Evolutionary conservation across 2,888 invertebrate genomes (phyloP), one percentile per base, ranked within the genome.

Genomic region (Plutella xylostella): DNA sequence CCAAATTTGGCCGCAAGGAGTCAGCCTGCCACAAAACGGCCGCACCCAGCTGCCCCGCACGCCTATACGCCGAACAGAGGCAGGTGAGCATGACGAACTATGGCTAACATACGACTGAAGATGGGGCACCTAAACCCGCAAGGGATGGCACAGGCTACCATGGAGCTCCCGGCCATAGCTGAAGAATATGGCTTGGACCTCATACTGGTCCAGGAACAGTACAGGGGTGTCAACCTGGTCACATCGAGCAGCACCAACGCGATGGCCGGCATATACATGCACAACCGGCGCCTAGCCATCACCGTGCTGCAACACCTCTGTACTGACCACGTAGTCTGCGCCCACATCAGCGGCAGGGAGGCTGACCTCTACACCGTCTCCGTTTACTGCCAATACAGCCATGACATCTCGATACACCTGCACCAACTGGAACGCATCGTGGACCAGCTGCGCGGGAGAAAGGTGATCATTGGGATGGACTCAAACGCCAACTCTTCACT

Each of bases 91-190:
- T n/a, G n/a, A n/a, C n/a, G n/a, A n/a, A 48, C 0, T 54, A 56
- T 54, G 53, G 48, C 7, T 48, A 25, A 19, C 17, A n/a, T 12
- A 9, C 14, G 5, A 18, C 20, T 34, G 12, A 31, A 12, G 19
- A 6, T 56, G 1, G 58, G 58, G 0, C 60, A 61, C 31, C 11
- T 61, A 0, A 60, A 60, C 12, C 45, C 55, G 0, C 45, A 43
- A 4, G 54, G 57, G 0, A n/a, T n/a, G n/a, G n/a, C n/a, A n/a
- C n/a, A n/a, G n/a, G n/a, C n/a, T n/a, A n/a, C n/a, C n/a, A n/a
- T n/a, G n/a, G n/a, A n/a, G n/a, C n/a, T n/a, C n/a, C n/a, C n/a
- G n/a, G n/a, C n/a, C n/a, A n/a, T n/a, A n/a, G n/a, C n/a, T n/a
- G n/a, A n/a, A n/a, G n/a, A n/a, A n/a, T n/a, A n/a, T n/a, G n/a